Base-by-base conservation (phyloP, 2,888 invertebrate species). In the Aleiodes alternator region DNA sequence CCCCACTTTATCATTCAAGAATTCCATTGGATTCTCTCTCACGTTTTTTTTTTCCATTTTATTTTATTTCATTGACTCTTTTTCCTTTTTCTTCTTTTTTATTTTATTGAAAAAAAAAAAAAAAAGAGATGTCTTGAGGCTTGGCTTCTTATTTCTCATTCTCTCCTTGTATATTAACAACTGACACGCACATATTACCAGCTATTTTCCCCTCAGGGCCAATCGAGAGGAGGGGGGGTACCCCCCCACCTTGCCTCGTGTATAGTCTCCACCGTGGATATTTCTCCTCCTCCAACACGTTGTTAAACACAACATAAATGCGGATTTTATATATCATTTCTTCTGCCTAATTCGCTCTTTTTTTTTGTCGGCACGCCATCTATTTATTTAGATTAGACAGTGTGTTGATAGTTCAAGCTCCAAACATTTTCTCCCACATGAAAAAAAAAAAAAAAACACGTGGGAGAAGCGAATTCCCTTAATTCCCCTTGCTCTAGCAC, bases 41-140 rank as follows among this genome's bases (percentile, higher is more conserved):
- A 68, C 43, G 48, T 68, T 23, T 68, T 68, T 16, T 29, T 34
- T 50, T 14, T 68, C 11, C n/a, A 6, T 50, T 14, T 68, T 51
- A 69, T 69, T 69, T 11, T 69, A 31, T 59, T 74, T 57, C 38
- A 61, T 64, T 68, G 31, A 31, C 38, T 29, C 23, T 64, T 8
- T 69, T 8, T 12, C 43, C 53, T 55, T 48, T 43, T 51, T 57
- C 53, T 43, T 9, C 29, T 56, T 69, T 69, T 72, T 29, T 68
- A 31, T 73, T 71, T 53, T 68, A 48, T 31, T 59, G 64, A 66
- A 64, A 48, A 76, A 64, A 8, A 48, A 76, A 64, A 8, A 64
- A 34, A 34, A 3, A 34, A 34, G 34, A 34, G 6, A 34, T 6
- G 57, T 51, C 53, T 48, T 48, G 16, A 43, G 12, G 43, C 9